Base-by-base conservation (phyloP, 2,113 vertebrate species). In the Garra rufa region DNA sequence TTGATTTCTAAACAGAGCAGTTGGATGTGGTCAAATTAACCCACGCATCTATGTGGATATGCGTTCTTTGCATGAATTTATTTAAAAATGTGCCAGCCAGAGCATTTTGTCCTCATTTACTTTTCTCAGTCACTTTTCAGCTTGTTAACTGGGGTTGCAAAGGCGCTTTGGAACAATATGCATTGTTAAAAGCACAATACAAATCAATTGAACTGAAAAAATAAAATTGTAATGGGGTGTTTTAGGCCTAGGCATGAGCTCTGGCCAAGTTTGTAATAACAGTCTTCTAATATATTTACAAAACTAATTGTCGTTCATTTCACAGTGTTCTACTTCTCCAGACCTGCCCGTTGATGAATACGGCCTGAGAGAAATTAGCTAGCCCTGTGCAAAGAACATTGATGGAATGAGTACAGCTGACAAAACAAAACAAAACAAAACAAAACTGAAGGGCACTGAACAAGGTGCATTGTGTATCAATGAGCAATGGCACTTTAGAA, bases 361-460 rank as follows among this genome's bases (percentile, higher is more conserved):
- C 2, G 6, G 10, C 41, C n/a, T 26, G 15, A 44, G 80, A 59
- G 43, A 86, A 83, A 78, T 78, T 21, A 55, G 67, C 73, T 15
- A 57, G 11, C 73, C 55, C 44, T 78, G 65, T 28, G 52, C 21
- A 44, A 81, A 70, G 38, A 79, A 70, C 17, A 69, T 24, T 52
- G 70, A 41, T 30, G 75, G 30, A 63, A 59, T 79, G 19, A 50
- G 38, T 69, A 34, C 30, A 61, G 24, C 55, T 69, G 7, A 67
- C 63, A 67, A 52, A 76, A 55, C 50, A 26, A 28, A 48, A 78
- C n/a, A n/a, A n/a, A n/a, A n/a, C n/a, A n/a, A n/a, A n/a, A n/a
- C n/a, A n/a, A 41, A 19, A 10, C 61, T 67, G 83, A 87, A 90
- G 79, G 69, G 67, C 77, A 86, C 10, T 24, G 50, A 83, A 63